Percentiles rank a stretch among this genome's conserved stretches.
phyloP scores from a whole-genome alignment of 2,113 vertebrate genomes.

The Balaenoptera acutorostrata region DNA sequence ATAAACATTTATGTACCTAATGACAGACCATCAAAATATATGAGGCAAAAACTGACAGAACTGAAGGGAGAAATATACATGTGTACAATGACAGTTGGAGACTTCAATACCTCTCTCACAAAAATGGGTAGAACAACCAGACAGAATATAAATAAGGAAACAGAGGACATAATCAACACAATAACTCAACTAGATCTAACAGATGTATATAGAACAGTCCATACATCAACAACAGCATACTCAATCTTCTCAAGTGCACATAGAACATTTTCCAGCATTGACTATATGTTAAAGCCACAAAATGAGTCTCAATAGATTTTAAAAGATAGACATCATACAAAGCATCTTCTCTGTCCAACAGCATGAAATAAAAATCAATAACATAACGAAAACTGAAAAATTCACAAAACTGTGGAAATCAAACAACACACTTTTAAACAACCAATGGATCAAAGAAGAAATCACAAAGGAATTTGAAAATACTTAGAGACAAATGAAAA shows the following conservation, averaged over 20 bases:
- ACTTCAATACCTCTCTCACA: not conserved
- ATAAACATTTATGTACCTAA: not conserved
- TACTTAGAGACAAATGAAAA: not conserved
- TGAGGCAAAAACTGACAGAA: too few relatives aligned
- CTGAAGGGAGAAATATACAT: too few relatives aligned
- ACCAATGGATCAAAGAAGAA: not conserved
- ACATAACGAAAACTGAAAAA: not conserved
- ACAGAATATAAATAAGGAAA: not conserved
- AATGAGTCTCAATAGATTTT: not conserved
- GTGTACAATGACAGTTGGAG: not conserved
- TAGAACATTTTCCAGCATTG: not conserved
- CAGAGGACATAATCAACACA: not conserved
- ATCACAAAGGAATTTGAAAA: not conserved
- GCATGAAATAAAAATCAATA: not conserved
- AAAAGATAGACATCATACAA: not conserved
- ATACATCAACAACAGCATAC: not conserved
- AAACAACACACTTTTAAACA: not conserved
- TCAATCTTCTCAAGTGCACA: not conserved
- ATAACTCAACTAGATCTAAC: not conserved
- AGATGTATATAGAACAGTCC: not conserved
- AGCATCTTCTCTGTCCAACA: not conserved
- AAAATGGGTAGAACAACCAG: not conserved
- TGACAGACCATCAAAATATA: too few relatives aligned
- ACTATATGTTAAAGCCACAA: not conserved
- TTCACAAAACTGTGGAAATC: not conserved